Conservation (phyloP, 2,797 vertebrate species). For the Coilia nasus region DNA sequence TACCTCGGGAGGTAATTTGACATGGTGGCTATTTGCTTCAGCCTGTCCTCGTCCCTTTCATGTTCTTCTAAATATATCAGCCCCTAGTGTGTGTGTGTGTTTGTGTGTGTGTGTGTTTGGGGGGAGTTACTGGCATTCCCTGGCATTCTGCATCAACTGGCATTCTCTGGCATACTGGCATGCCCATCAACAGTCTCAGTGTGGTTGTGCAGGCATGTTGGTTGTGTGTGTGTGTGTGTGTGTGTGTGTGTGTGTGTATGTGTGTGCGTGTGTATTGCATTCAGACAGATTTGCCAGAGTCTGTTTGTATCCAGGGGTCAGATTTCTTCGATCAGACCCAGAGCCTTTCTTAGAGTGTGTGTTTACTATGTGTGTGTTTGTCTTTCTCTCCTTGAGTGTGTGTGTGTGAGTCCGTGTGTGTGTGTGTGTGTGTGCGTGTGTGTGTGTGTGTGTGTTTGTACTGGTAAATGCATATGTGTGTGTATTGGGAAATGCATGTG, state of each 20-base stretch:
- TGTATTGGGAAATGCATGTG: not conserved
- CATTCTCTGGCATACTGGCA: not conserved
- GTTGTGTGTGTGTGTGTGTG: not conserved
- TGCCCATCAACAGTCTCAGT: not conserved
- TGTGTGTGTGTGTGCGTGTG: not conserved
- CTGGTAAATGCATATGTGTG: not conserved
- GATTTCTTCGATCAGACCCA: too few species aligned
- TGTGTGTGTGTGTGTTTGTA: not conserved
- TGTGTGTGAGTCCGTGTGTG: too few species aligned
- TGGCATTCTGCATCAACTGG: not conserved
- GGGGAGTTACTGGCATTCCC: not conserved
- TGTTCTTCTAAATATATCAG: not conserved
- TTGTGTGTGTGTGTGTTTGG: not conserved
- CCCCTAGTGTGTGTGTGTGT: not conserved
- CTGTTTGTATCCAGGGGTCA: too few species aligned
- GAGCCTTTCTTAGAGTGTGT: too few species aligned
- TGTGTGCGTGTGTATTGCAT: too few species aligned
- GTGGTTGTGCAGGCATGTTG: not conserved
- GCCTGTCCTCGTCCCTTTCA: not conserved
- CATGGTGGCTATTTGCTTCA: not conserved
- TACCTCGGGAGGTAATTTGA: slow-evolving; percentile 9
- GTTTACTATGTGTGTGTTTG: too few species aligned
- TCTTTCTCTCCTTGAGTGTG: too few species aligned
- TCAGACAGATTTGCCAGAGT: too few species aligned
- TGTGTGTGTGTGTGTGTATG: not conserved